Conservation (phyloP, 2,113 vertebrate genomes). For the Pardalotus punctatus region DNA sequence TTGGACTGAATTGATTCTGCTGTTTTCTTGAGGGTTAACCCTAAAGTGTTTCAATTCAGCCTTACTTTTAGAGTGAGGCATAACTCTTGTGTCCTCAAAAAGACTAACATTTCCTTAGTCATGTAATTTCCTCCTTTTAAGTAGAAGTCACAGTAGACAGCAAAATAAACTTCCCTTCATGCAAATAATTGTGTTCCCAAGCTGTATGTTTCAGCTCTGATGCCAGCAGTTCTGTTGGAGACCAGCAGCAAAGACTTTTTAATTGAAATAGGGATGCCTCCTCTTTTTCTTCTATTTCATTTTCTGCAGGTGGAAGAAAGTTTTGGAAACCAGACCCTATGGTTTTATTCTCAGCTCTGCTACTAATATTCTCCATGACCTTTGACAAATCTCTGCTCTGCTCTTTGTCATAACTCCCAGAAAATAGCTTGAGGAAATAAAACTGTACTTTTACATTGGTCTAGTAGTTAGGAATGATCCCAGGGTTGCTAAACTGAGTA, state of each 20-base stretch:
- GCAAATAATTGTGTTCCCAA: not conserved
- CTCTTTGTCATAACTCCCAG: not conserved
- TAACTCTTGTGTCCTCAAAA: not conserved
- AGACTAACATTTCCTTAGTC: not conserved
- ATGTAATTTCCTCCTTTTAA: not conserved
- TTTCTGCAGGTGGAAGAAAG: slow-evolving; percentile 7
- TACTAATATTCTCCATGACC: not conserved
- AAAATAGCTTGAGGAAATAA: not conserved
- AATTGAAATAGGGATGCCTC: not conserved
- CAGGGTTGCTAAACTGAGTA: not conserved
- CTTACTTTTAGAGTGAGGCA: not conserved
- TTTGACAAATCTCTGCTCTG: not conserved
- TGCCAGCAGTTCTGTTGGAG: not conserved
- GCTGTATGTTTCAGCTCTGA: not conserved
- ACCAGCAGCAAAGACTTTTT: not conserved
- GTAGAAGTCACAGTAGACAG: not conserved
- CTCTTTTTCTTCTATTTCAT: not conserved
- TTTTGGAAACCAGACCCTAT: not conserved
- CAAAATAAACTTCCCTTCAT: not conserved
- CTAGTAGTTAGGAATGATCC: not conserved
- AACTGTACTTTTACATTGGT: not conserved
- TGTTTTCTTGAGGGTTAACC: not conserved
- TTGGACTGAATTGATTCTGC: not conserved
- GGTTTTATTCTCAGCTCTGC: not conserved
- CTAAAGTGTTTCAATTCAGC: not conserved